Evolutionary conservation across 2,113 vertebrate genomes (phyloP).

Genomic region (Meriones unguiculatus): DNA sequence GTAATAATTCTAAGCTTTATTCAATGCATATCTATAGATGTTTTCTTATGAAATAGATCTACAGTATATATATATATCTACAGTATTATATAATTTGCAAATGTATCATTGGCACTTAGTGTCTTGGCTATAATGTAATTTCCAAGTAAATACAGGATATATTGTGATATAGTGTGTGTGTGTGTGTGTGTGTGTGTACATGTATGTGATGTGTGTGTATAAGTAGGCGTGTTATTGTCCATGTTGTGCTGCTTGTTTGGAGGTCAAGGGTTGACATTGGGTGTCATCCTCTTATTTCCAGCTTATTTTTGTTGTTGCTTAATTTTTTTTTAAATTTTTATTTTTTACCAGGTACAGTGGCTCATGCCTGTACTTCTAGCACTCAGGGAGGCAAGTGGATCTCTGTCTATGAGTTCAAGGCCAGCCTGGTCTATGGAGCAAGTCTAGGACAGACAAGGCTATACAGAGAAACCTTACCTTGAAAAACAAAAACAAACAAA

Average conservation of each 20-base stretch:
- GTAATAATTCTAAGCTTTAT: background rate
- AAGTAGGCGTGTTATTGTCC: background rate
- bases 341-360: too few relatives aligned
- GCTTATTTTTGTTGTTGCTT: background rate
- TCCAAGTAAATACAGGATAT: background rate
- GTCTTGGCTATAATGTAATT: background rate
- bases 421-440: too few relatives aligned
- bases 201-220: too few relatives aligned
- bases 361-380: too few relatives aligned
- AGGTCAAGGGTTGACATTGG: background rate
- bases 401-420: too few relatives aligned
- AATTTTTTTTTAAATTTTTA: background rate
- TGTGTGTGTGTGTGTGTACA: too few relatives aligned
- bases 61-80: background rate
- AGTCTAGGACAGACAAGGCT: too few relatives aligned
- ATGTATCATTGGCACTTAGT: background rate
- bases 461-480: too few relatives aligned
- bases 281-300: too few relatives aligned
- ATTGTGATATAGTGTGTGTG: background rate
- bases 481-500: too few relatives aligned
- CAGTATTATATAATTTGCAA: conserved; percentile 32
- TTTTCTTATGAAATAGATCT: conserved; percentile 1
- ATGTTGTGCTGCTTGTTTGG: background rate
- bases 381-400: too few relatives aligned
- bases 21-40: background rate